These are phyloP conservation scores for Zaprionus lineosus DNA, from an alignment of 2,888 invertebrate species.

Conservation along the genomic window DNA sequence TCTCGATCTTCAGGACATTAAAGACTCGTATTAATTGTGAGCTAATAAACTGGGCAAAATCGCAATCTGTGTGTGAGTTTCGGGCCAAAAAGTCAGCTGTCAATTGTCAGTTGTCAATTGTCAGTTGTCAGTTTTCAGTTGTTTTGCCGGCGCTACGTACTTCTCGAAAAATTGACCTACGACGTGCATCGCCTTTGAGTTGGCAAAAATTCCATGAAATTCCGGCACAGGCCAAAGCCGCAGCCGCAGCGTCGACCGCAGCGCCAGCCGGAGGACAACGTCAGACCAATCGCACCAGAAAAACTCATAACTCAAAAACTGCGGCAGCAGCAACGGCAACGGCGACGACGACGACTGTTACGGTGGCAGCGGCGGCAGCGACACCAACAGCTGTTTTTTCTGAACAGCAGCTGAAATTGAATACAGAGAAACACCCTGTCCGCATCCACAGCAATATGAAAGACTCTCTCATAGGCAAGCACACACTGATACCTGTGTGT, in stretches of 20 bases:
- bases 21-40: too few species aligned
- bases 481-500: too few species aligned
- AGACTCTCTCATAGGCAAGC: too few species aligned
- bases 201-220: conserved; percentile 42
- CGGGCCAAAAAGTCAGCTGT: too few species aligned
- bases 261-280: conserved; percentile 28
- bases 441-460: too few species aligned
- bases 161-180: background rate
- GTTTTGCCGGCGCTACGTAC: conserved; percentile 43
- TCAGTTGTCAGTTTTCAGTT: background rate
- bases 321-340: conserved; percentile 4
- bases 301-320: conserved; percentile 57
- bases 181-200: conserved; percentile 1
- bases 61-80: too few species aligned
- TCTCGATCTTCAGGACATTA: too few species aligned
- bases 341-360: background rate
- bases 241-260: conserved; percentile 18
- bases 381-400: conserved; percentile 58
- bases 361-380: background rate
- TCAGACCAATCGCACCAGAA: conserved; percentile 33
- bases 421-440: conserved; percentile 67
- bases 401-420: conserved; percentile 39
- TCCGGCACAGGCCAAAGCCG: conserved; percentile 50
- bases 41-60: too few species aligned
- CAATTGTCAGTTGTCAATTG: background rate